Evolutionary conservation across 2,797 vertebrate genomes (phyloP).

Genomic region (Neomorphus geoffroyi): DNA sequence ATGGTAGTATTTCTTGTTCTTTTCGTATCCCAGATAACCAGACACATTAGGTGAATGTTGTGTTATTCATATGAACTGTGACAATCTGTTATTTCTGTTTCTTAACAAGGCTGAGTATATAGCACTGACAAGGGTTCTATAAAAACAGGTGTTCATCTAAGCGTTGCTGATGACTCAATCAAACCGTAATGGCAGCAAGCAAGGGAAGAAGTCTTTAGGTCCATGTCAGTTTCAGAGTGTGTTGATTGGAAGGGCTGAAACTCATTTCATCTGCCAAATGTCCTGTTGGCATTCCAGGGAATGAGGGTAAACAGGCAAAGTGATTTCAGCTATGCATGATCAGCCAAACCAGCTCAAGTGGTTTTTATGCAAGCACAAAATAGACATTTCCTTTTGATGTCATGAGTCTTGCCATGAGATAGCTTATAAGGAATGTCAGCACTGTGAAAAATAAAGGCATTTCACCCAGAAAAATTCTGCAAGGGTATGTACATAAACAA

Average conservation of each 20-base stretch:
- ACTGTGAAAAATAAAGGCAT: slow-evolving; percentile 1
- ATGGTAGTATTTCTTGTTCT: neutral
- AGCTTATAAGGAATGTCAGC: neutral
- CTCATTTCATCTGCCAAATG: slow-evolving; percentile 27
- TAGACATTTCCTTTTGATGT: neutral
- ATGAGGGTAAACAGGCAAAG: neutral
- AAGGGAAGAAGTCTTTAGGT: slow-evolving; percentile 1
- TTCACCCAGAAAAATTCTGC: slow-evolving; percentile 20
- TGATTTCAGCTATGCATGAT: neutral
- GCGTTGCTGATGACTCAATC: slow-evolving; percentile 29
- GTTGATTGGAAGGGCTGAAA: slow-evolving; percentile 30
- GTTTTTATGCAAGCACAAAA: slow-evolving; percentile 32
- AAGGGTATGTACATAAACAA: neutral
- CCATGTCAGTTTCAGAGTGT: neutral
- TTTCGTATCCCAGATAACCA: neutral
- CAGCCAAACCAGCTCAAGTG: neutral
- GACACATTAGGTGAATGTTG: neutral
- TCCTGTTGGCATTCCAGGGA: neutral
- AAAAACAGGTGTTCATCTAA: neutral
- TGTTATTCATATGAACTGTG: neutral
- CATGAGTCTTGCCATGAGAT: neutral
- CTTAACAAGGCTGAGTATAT: neutral
- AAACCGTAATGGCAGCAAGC: neutral
- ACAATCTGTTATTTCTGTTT: slow-evolving; percentile 25
- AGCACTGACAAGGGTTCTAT: neutral